Base-by-base conservation (phyloP, 2,888 invertebrate genomes). In the Cryptus armator region DNA sequence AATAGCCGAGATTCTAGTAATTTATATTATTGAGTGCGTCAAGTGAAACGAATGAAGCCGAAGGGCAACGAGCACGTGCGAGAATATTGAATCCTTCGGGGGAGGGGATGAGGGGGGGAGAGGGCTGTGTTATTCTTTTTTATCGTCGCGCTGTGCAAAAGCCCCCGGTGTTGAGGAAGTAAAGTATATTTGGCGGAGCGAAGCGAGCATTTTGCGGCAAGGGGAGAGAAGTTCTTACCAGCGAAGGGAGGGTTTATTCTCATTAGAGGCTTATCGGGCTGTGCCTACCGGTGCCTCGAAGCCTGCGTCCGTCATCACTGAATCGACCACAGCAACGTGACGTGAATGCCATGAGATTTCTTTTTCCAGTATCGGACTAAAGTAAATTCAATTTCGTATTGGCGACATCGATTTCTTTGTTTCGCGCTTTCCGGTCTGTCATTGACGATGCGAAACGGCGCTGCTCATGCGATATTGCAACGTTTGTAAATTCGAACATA, bases 311-410 rank as follows among this genome's bases (percentile, higher is more conserved):
- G 59, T 84, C 79, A 64, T 51, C 71, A 64, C 64, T 19, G 24
- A 24, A 76, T 48, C 76, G 83, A 76, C 80, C 80, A 48, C 76
- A 53, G 51, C 70, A 76, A 84, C 83, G 83, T 80, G 83, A 70
- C 29, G 64, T 46, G 79, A 76, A 76, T 84, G 56, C 53, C 48
- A 37, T 37, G 67, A 48, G 66, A 76, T 76, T 79, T 29, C 67
- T 72, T 74, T 43, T 37, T 62, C 67, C 32, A 64, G 48, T 12
- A 48, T 48, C 71, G 56, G 37, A 51, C 59, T 14, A 59, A 76
- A 66, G 70, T 80, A 79, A 79, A 84, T 80, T 76, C 66, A 76
- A 75, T 75, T 75, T 79, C 74, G 68, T 79, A 83, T 79, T 62
- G 78, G 56, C 68, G 66, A 83, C 67, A 83, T 83, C 67, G 72